Conservation (phyloP, 2,113 vertebrate genomes). For the Morone saxatilis region DNA sequence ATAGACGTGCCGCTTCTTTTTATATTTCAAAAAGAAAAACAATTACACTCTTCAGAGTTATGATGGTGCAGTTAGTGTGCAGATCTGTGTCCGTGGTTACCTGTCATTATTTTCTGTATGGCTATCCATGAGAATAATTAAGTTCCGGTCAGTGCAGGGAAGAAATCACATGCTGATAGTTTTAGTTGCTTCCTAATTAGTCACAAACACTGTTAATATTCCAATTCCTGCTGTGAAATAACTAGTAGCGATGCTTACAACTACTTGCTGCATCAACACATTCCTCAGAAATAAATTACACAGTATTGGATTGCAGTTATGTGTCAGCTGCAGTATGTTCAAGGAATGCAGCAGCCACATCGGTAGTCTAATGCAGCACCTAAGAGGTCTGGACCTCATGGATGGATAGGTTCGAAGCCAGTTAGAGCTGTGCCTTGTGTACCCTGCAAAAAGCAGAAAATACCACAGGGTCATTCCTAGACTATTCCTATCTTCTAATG, state of each 20-base stretch:
- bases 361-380: conserved; percentile 40
- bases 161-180: background rate
- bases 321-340: conserved; percentile 55
- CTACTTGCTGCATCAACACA: conserved; percentile 42
- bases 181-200: background rate
- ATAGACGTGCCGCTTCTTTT: conserved; percentile 66
- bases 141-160: conserved; percentile 1
- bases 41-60: conserved; percentile 25
- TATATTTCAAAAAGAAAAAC: conserved; percentile 54
- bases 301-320: conserved; percentile 43
- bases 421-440: background rate
- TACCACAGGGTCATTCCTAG: conserved; percentile 34
- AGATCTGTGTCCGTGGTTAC: background rate
- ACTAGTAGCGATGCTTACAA: conserved; percentile 32
- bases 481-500: conserved; percentile 22
- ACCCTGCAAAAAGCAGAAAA: conserved; percentile 27
- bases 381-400: conserved; percentile 15
- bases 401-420: conserved; percentile 21
- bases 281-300: conserved; percentile 54
- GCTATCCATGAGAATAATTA: conserved; percentile 20
- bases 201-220: background rate
- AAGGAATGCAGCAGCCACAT: conserved; percentile 43
- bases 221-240: conserved; percentile 25
- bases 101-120: conserved; percentile 3
- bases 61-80: conserved; percentile 5